phyloP scores from a whole-genome alignment of 2,113 vertebrate genomes.

The Aldabrachelys gigantea region DNA sequence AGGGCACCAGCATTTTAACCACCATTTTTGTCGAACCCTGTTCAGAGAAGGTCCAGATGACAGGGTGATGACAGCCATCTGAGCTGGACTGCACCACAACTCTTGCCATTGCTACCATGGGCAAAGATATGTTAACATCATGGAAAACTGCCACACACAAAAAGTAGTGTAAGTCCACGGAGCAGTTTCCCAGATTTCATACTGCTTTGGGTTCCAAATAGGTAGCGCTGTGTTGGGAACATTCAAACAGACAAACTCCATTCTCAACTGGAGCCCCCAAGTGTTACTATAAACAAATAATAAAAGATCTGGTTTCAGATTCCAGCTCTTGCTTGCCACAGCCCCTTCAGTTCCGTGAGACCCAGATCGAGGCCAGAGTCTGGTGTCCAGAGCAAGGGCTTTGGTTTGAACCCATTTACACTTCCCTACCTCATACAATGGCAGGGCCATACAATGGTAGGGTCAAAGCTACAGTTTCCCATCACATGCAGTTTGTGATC shows the following conservation, averaged over 20 bases:
- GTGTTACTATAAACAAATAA: neutral
- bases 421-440: neutral
- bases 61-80: neutral
- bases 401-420: neutral
- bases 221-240: neutral
- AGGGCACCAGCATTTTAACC: neutral
- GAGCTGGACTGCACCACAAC: too few relatives aligned
- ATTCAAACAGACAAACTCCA: neutral
- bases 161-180: neutral
- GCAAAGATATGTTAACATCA: neutral
- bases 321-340: neutral
- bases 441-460: neutral
- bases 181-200: neutral
- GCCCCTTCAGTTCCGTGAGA: neutral
- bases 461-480: neutral
- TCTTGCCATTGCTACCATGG: neutral
- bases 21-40: neutral
- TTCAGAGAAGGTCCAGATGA: neutral
- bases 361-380: neutral
- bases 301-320: neutral
- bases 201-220: neutral
- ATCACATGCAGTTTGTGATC: neutral
- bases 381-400: neutral
- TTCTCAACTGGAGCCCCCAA: neutral
- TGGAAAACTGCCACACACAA: neutral